Conservation (phyloP, 2,797 vertebrate species). For the Alosa sapidissima region DNA sequence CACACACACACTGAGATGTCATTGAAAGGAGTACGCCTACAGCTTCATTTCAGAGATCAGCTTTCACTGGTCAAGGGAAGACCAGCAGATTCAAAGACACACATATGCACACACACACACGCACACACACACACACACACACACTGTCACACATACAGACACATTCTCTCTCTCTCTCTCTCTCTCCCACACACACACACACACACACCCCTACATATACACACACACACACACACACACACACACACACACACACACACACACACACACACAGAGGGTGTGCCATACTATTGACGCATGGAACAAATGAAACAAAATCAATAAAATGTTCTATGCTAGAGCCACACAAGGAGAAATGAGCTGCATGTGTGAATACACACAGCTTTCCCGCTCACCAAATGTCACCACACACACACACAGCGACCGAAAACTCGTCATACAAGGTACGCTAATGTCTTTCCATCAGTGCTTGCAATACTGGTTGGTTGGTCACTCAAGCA, state of each 20-base stretch:
- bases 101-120: not conserved
- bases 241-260: not conserved
- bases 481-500: no score
- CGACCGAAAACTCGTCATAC: not conserved
- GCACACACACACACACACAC: not conserved
- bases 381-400: not conserved
- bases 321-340: not conserved
- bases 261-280: not conserved
- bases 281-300: not conserved
- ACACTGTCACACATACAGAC: not conserved
- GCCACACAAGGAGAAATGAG: not conserved
- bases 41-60: not conserved
- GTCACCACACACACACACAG: not conserved
- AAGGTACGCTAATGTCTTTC: not conserved
- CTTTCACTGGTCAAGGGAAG: not conserved
- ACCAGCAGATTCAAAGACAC: not conserved
- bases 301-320: conserved; percentile 5
- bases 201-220: not conserved
- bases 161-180: not conserved
- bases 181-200: not conserved
- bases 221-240: not conserved
- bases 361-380: not conserved
- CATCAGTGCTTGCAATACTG: no score
- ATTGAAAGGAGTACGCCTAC: not conserved
- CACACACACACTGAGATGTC: not conserved